Conservation (phyloP, 2,797 vertebrate genomes). For the Masticophis lateralis region DNA sequence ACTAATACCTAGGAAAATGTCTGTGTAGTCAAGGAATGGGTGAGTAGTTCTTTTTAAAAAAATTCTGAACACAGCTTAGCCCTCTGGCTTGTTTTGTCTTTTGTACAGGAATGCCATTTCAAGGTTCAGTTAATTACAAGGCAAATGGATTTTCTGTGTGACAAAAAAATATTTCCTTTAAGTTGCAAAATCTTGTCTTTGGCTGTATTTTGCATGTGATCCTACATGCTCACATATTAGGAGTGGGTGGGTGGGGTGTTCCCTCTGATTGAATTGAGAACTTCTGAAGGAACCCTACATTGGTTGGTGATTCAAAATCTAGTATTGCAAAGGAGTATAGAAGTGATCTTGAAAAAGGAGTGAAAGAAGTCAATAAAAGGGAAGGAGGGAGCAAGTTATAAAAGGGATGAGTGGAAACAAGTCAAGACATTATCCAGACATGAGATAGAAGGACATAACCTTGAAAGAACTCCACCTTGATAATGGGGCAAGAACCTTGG, state of each 20-base stretch:
- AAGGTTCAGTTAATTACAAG: not conserved
- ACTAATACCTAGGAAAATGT: not conserved
- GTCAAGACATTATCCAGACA: not conserved
- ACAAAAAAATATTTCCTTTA: not conserved
- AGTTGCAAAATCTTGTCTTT: not conserved
- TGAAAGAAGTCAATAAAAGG: not conserved
- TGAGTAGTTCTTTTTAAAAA: not conserved
- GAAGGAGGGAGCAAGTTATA: not conserved
- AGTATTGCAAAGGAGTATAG: not conserved
- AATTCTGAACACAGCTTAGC: not conserved
- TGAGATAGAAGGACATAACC: not conserved
- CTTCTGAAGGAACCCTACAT: not conserved
- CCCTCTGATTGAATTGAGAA: not conserved
- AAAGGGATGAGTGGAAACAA: not conserved
- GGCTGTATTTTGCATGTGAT: not conserved
- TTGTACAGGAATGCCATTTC: not conserved
- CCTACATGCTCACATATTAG: too few species aligned
- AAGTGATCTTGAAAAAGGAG: not conserved
- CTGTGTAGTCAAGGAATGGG: not conserved
- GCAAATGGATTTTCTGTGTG: not conserved
- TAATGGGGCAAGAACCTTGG: not conserved
- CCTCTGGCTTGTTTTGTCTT: conserved; percentile 1
- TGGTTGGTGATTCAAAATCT: not conserved
- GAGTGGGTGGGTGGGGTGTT: fast-evolving
- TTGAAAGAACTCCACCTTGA: not conserved